Evolutionary conservation across 2,113 vertebrate species (phyloP).

Genomic region (Saguinus imperator): DNA sequence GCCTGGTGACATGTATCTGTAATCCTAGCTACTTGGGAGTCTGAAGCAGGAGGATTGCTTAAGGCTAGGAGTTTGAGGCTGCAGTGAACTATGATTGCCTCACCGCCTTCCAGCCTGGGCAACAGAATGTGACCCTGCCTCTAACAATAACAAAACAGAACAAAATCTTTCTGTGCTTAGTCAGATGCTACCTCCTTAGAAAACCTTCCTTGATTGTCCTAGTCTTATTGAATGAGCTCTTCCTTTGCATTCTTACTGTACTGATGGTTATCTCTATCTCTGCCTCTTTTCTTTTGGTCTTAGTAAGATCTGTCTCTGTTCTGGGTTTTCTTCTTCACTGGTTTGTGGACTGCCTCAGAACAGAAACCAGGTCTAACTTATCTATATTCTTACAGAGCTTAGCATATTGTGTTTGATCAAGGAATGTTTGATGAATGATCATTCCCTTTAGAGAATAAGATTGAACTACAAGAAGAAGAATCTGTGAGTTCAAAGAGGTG

Average conservation of each 20-base stretch:
- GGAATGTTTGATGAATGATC: background rate
- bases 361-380: background rate
- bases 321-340: background rate
- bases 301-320: background rate
- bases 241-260: background rate
- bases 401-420: background rate
- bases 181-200: background rate
- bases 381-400: background rate
- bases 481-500: background rate
- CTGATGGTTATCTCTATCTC: background rate
- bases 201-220: background rate
- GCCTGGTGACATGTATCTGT: no score
- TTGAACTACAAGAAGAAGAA: background rate
- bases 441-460: background rate
- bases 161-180: background rate
- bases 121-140: no score
- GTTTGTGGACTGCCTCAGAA: background rate
- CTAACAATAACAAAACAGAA: no score
- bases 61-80: no score
- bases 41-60: no score
- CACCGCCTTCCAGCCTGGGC: no score
- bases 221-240: background rate
- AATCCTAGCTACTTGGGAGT: no score
- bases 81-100: no score
- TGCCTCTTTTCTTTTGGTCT: background rate